Percentiles rank a stretch among this genome's conserved stretches.
Conservation (phyloP, 2,888 invertebrate species). For the Agrilus cyanescens region DNA sequence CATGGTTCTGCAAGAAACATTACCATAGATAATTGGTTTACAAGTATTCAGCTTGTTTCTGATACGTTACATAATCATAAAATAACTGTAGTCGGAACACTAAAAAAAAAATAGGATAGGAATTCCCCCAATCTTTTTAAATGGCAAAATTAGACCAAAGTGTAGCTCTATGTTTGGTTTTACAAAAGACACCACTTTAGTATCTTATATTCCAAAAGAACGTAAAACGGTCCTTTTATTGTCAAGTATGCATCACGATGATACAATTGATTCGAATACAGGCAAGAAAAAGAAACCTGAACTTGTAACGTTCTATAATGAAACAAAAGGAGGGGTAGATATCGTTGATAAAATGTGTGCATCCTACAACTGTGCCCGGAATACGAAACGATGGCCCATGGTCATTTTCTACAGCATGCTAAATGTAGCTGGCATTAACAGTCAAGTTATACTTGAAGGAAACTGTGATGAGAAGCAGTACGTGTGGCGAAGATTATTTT, state of each 20-base stretch:
- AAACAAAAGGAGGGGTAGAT: constrained; percentile 18
- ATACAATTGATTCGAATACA: constrained; percentile 7
- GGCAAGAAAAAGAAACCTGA: constrained; percentile 11
- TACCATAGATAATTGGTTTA: constrained; percentile 13
- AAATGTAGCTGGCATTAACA: constrained; percentile 17
- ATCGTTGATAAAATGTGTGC: constrained; percentile 16
- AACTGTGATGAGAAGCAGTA: too few relatives aligned
- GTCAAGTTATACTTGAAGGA: constrained; percentile 13
- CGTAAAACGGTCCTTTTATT: too few relatives aligned
- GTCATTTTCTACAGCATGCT: constrained; percentile 17
- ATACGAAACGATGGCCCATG: constrained; percentile 19
- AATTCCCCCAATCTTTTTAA: too few relatives aligned
- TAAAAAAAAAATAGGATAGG: constrained; percentile 12
- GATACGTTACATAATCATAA: constrained; percentile 6
- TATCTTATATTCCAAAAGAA: too few relatives aligned
- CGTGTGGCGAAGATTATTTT: too few relatives aligned
- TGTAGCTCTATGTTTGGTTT: too few relatives aligned
- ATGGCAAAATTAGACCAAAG: too few relatives aligned
- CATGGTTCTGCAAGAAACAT: constrained; percentile 8
- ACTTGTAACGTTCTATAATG: constrained; percentile 13
- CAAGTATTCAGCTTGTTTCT: constrained; percentile 1
- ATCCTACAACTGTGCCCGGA: constrained; percentile 14
- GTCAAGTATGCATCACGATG: constrained; percentile 12
- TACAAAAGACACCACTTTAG: too few relatives aligned
- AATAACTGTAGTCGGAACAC: constrained; percentile 10